Percentiles rank a stretch among this genome's conserved stretches.
phyloP scores from a whole-genome alignment of 2,888 invertebrate species.

The Ophioninae sp. region DNA sequence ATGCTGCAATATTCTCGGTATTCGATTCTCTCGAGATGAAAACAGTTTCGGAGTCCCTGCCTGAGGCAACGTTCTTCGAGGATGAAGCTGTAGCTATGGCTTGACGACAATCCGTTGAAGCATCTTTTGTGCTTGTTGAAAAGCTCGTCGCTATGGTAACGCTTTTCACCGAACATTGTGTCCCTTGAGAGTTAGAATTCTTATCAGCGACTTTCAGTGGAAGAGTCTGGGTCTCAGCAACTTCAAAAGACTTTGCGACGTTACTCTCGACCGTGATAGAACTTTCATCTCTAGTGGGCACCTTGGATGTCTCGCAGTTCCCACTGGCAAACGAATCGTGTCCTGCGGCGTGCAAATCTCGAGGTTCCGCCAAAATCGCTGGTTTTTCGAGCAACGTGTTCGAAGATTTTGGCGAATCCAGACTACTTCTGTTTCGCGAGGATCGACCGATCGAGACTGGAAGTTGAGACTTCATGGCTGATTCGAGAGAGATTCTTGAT shows the following conservation, averaged over 20 bases:
- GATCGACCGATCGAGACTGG: background rate
- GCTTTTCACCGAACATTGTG: background rate
- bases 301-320: constrained; percentile 43
- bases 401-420: constrained; percentile 28
- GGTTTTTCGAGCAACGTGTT: constrained; percentile 52
- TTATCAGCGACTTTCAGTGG: constrained; percentile 2
- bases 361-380: constrained; percentile 44
- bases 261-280: constrained; percentile 21
- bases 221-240: constrained; percentile 35
- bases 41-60: constrained; percentile 48
- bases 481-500: constrained; percentile 34
- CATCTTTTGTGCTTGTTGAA: constrained; percentile 6
- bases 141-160: constrained; percentile 13
- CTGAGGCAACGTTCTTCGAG: constrained; percentile 50
- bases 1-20: constrained; percentile 34
- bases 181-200: constrained; percentile 47
- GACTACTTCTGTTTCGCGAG: background rate
- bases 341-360: background rate
- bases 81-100: background rate
- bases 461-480: constrained; percentile 31
- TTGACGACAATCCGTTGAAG: constrained; percentile 7
- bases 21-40: constrained; percentile 37
- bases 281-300: constrained; percentile 47
- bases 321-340: constrained; percentile 32
- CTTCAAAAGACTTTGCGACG: constrained; percentile 18